Evolutionary conservation across 1,140 invertebrate genomes (phyloP).

Genomic region (Maconellicoccus hirsutus): DNA sequence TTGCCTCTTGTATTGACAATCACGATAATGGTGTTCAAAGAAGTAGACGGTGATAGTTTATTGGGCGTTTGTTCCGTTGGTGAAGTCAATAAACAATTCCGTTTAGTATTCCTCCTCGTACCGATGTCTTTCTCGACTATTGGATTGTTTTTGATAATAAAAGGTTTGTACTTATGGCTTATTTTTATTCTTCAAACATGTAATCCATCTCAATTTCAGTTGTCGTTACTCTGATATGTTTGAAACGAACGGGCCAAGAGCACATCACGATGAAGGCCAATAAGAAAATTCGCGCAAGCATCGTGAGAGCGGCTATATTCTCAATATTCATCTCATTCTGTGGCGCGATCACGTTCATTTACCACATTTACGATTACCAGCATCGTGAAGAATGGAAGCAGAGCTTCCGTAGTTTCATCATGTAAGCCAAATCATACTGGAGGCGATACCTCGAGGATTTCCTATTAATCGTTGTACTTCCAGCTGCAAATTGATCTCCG

Average conservation of each 20-base stretch:
- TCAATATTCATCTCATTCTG: constrained; percentile 47
- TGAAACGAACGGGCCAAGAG: constrained; percentile 66
- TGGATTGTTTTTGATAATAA: not conserved
- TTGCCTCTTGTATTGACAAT: constrained; percentile 82
- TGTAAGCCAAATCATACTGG: constrained; percentile 56
- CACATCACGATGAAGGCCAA: constrained; percentile 68
- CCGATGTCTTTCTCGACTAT: constrained; percentile 54
- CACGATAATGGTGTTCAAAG: constrained; percentile 74
- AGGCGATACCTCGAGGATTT: not conserved
- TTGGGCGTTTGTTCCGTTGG: constrained; percentile 94
- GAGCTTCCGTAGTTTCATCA: constrained; percentile 61
- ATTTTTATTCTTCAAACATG: no score
- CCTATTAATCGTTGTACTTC: no score
- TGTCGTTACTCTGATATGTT: constrained; percentile 54
- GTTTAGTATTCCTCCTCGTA: constrained; percentile 63
- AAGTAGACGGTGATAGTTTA: constrained; percentile 86
- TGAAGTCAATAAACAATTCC: constrained; percentile 56
- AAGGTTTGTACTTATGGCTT: constrained; percentile 53
- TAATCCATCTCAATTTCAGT: no score
- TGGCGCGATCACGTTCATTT: constrained; percentile 63
- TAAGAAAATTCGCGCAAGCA: constrained; percentile 69
- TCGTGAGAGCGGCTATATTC: constrained; percentile 62
- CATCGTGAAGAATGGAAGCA: constrained; percentile 58
- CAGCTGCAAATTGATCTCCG: constrained; percentile 43
- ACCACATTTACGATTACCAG: constrained; percentile 67